phyloP scores from a whole-genome alignment of 2,113 vertebrate genomes.

The Motacilla alba region DNA sequence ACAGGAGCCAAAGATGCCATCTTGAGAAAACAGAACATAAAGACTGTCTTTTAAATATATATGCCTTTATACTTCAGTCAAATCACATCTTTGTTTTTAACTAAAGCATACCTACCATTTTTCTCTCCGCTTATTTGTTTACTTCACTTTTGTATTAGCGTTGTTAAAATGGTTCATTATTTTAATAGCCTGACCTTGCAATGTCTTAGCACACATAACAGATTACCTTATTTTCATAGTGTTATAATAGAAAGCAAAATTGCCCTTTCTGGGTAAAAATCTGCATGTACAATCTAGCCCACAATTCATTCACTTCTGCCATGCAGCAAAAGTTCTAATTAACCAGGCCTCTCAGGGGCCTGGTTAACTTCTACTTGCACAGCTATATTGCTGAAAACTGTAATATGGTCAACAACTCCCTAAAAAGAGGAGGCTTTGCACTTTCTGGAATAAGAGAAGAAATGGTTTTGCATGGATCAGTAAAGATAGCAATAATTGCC shows the following conservation, averaged over 20 bases:
- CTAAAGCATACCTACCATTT: not conserved
- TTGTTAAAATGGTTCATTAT: not conserved
- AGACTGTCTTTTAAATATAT: not conserved
- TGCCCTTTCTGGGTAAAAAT: conserved; percentile 9
- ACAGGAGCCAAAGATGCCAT: not conserved
- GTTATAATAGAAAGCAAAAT: conserved; percentile 4
- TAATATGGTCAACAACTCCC: conserved; percentile 43
- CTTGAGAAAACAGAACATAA: not conserved
- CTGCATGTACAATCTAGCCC: not conserved
- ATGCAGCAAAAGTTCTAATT: conserved; percentile 42
- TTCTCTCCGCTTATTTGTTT: not conserved
- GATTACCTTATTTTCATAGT: not conserved
- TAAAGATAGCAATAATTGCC: conserved; percentile 64
- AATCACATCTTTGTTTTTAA: not conserved
- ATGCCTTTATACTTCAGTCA: not conserved
- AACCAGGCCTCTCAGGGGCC: conserved; percentile 23
- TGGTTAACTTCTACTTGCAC: conserved; percentile 45
- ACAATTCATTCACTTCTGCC: conserved; percentile 20
- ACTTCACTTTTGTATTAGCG: not conserved
- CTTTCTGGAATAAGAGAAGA: conserved; percentile 47
- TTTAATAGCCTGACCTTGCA: not conserved
- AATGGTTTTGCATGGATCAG: conserved; percentile 58
- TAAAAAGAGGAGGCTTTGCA: conserved; percentile 47
- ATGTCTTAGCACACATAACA: not conserved
- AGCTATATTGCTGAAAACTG: conserved; percentile 26